Evolutionary conservation across 2,113 vertebrate species (phyloP).

Genomic region (Geococcyx californianus): DNA sequence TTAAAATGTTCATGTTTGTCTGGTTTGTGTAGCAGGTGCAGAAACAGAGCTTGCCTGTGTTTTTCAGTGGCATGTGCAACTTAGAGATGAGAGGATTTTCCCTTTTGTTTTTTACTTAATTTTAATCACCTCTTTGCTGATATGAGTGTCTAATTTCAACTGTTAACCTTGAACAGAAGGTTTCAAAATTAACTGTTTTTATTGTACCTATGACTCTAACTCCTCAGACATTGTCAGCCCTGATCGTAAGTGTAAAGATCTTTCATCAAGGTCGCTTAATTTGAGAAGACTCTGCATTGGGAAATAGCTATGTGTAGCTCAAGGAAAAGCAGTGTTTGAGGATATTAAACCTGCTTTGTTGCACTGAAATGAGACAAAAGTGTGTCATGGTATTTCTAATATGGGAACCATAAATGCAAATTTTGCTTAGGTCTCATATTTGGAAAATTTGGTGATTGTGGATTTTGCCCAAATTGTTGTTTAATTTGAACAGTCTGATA

Average conservation of each 20-base stretch:
- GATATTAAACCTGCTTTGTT: accelerated
- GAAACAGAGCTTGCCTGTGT: background rate
- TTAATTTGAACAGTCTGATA: background rate
- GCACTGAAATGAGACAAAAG: background rate
- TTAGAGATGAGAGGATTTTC: background rate
- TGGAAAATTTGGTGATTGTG: background rate
- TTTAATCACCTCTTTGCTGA: background rate
- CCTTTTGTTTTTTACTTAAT: background rate
- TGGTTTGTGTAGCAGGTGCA: background rate
- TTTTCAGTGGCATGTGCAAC: background rate
- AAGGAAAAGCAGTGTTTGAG: background rate
- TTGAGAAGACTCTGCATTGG: background rate
- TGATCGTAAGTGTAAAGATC: background rate
- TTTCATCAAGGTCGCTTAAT: background rate
- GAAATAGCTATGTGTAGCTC: background rate
- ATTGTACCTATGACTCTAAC: background rate
- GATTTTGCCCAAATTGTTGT: background rate
- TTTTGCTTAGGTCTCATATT: background rate
- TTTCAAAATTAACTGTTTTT: constrained; percentile 15
- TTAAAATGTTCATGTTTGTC: background rate
- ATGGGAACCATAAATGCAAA: accelerated
- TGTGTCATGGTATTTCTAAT: background rate
- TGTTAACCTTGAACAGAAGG: constrained; percentile 31
- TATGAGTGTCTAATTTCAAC: background rate
- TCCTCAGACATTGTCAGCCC: constrained; percentile 7